Evolutionary conservation across 2,797 vertebrate genomes (phyloP).

Genomic region (Acropternis orthonyx): DNA sequence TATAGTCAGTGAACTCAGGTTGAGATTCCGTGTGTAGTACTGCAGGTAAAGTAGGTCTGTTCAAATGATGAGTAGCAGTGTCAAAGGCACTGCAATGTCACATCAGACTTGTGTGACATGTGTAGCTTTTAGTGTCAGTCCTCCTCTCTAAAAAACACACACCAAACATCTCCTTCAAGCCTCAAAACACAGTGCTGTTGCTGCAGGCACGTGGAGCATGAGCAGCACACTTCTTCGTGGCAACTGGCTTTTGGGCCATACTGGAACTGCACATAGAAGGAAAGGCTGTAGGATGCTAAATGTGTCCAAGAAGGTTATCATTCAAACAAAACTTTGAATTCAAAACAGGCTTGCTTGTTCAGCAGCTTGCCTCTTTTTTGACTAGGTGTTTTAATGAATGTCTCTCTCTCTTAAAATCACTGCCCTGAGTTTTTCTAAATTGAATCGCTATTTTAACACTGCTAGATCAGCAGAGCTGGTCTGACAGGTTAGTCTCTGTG

Average conservation of each 20-base stretch:
- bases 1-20: background rate
- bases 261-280: background rate
- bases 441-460: background rate
- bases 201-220: background rate
- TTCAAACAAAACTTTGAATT: background rate
- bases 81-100: background rate
- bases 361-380: background rate
- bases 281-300: background rate
- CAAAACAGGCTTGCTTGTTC: background rate
- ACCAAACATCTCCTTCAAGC: background rate
- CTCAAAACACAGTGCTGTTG: background rate
- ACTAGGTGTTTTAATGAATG: background rate
- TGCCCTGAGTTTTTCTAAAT: background rate
- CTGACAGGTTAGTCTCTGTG: rapidly evolving
- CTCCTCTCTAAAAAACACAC: background rate
- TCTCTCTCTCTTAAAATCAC: background rate
- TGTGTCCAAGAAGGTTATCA: background rate
- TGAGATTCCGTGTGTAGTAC: background rate
- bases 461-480: background rate
- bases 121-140: background rate
- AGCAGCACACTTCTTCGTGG: background rate
- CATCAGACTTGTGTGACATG: background rate
- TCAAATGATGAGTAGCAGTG: background rate
- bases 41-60: background rate
- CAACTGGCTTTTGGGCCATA: background rate